A percentile compares a stretch with the other conserved stretches of the same genome.
phyloP scores from a whole-genome alignment of 2,888 invertebrate species.

The Volucella inanis region DNA sequence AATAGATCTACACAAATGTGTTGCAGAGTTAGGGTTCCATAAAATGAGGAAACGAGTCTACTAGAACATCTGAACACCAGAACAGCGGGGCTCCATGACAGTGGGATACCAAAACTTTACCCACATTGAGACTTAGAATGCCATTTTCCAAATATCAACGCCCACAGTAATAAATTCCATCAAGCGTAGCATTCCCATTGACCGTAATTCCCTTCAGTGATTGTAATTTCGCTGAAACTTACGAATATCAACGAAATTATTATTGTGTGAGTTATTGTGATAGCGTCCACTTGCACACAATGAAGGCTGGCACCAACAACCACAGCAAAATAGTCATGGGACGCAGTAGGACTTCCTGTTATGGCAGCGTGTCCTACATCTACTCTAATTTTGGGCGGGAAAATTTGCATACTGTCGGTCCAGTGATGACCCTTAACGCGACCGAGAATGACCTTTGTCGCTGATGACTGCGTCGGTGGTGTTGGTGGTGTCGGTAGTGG shows the following conservation, averaged over 20 bases:
- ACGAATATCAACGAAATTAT: conserved; percentile 51
- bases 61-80: too few species aligned
- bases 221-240: conserved; percentile 70
- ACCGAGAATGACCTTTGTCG: conserved; percentile 49
- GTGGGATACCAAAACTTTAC: too few species aligned
- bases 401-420: conserved; percentile 48
- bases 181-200: conserved; percentile 58
- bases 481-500: background rate
- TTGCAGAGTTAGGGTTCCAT: too few species aligned
- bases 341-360: conserved; percentile 40
- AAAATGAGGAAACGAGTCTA: too few species aligned
- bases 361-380: background rate
- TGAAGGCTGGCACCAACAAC: conserved; percentile 9
- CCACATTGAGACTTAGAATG: too few species aligned
- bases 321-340: conserved; percentile 47
- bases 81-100: too few species aligned
- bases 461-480: conserved; percentile 3
- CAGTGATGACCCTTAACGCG: conserved; percentile 23
- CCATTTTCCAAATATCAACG: too few species aligned
- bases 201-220: conserved; percentile 69
- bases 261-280: conserved; percentile 68
- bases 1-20: too few species aligned
- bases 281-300: conserved; percentile 59
- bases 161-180: conserved; percentile 51
- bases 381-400: background rate